Conservation (phyloP, 2,888 invertebrate genomes). For the Lumbricus terrestris region DNA sequence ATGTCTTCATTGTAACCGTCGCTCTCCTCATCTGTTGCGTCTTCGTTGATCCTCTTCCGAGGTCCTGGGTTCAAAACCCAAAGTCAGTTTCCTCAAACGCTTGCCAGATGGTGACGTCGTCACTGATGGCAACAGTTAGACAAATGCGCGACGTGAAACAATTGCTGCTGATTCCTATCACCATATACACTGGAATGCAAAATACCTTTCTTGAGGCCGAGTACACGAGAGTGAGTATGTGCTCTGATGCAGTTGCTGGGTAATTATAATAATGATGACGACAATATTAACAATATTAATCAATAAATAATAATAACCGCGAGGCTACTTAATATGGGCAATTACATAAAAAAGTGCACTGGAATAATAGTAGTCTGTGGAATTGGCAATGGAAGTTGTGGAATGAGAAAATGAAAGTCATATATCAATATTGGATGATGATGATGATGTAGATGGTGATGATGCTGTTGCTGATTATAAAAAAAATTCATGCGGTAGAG, state of each 20-base stretch:
- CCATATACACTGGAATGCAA: background rate
- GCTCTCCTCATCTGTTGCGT: slow-evolving; percentile 83
- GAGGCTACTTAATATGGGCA: no score
- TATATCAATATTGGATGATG: no score
- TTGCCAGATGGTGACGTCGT: background rate
- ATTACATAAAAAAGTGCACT: no score
- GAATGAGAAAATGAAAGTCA: background rate
- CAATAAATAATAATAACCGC: no score
- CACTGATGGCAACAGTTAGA: background rate
- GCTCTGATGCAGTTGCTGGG: no score
- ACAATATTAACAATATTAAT: no score
- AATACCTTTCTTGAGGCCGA: background rate
- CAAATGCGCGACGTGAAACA: slow-evolving; percentile 7
- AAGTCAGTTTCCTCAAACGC: background rate
- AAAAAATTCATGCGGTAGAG: no score
- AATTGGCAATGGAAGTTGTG: no score
- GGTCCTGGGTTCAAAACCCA: slow-evolving; percentile 9
- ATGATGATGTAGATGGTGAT: no score
- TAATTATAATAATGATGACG: no score
- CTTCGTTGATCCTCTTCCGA: slow-evolving; percentile 70
- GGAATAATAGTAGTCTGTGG: no score
- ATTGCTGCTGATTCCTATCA: slow-evolving; percentile 4
- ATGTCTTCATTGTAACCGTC: slow-evolving; percentile 29
- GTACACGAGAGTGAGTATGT: slow-evolving; percentile 10
- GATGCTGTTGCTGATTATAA: no score